Conservation (phyloP, 2,113 vertebrate genomes). For the Lichenostomus cassidix region DNA sequence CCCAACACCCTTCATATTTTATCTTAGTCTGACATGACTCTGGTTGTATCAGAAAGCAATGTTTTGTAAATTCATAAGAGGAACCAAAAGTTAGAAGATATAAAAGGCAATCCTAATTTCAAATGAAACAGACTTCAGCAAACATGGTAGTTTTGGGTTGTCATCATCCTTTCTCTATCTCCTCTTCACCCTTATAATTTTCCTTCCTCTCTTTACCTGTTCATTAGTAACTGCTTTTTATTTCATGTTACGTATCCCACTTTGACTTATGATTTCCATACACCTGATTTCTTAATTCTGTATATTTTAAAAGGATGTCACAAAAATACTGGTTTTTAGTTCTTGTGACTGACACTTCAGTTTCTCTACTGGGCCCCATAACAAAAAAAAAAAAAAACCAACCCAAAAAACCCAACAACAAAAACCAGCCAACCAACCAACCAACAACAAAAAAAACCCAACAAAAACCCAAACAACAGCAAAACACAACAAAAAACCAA, state of each 20-base stretch:
- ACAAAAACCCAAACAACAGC: too few relatives aligned
- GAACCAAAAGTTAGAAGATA: not conserved
- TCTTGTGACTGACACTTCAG: not conserved
- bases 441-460: too few relatives aligned
- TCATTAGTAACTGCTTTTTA: not conserved
- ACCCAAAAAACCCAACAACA: too few relatives aligned
- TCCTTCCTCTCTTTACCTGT: not conserved
- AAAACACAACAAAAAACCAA: too few relatives aligned
- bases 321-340: not conserved
- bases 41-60: not conserved
- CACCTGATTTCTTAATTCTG: not conserved
- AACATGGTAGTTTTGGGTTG: not conserved
- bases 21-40: not conserved
- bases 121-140: not conserved
- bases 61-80: not conserved
- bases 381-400: not conserved
- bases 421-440: too few relatives aligned
- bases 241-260: not conserved
- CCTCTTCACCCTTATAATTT: not conserved
- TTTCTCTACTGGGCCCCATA: not conserved
- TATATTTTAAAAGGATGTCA: not conserved
- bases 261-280: not conserved
- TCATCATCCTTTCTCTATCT: not conserved
- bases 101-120: not conserved
- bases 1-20: accelerated